Conservation (phyloP, 2,888 invertebrate genomes). For the Philaethria dido region DNA sequence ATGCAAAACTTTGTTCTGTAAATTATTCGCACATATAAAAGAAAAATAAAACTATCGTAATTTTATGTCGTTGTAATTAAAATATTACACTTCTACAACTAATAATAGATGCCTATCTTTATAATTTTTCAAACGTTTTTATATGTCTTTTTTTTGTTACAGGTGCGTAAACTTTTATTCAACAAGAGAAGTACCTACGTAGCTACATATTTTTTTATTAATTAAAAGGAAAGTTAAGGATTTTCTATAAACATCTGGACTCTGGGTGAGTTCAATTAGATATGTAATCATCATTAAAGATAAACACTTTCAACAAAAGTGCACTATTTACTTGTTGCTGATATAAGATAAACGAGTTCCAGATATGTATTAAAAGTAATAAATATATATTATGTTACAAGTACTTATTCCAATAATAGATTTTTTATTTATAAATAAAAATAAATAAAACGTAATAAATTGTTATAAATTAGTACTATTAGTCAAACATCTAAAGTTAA, state of each 20-base stretch:
- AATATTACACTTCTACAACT: neutral
- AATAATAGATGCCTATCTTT: conserved; percentile 4
- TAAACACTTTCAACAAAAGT: too few relatives aligned
- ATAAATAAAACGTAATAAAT: neutral
- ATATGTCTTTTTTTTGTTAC: conserved; percentile 35
- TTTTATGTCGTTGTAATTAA: neutral
- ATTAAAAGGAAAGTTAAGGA: neutral
- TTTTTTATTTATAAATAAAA: neutral
- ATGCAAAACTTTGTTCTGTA: neutral
- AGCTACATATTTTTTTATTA: neutral
- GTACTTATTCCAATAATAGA: neutral
- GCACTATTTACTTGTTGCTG: too few relatives aligned
- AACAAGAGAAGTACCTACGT: neutral
- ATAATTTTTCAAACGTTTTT: neutral
- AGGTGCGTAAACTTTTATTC: conserved; percentile 37
- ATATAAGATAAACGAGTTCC: neutral
- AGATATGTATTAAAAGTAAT: neutral
- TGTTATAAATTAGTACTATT: neutral
- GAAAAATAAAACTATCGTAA: neutral
- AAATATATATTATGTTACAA: neutral
- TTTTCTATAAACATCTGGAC: neutral
- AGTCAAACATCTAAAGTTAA: conserved; percentile 30
- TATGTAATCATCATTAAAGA: neutral
- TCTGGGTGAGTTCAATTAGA: neutral
- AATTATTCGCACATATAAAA: neutral